Percentiles rank a stretch among this genome's conserved stretches.
Evolutionary conservation across 2,113 vertebrate genomes (phyloP).

Genomic region (Plectropomus leopardus): DNA sequence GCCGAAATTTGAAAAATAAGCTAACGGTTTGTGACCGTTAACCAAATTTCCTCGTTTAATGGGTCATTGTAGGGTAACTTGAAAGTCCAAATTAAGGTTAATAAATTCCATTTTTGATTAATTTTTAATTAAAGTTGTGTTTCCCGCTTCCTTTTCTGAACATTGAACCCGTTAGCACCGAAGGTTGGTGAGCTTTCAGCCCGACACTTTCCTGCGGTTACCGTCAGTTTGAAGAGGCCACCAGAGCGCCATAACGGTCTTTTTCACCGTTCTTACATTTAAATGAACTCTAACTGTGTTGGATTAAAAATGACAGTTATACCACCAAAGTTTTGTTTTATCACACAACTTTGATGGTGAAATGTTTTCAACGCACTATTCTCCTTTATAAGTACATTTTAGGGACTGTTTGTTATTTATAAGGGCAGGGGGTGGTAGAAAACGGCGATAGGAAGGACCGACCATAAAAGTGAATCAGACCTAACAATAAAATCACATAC

Average conservation of each 20-base stretch:
- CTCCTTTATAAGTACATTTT: too few relatives aligned
- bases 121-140: background rate
- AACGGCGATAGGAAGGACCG: too few relatives aligned
- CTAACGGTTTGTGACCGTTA: rapidly evolving
- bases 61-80: background rate
- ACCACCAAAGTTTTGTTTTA: too few relatives aligned
- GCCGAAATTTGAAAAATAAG: background rate
- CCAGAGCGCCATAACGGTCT: too few relatives aligned
- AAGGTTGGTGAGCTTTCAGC: background rate
- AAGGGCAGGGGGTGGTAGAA: too few relatives aligned
- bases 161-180: slow-evolving; percentile 1
- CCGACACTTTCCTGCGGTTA: slow-evolving; percentile 1
- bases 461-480: too few relatives aligned
- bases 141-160: background rate
- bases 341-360: background rate
- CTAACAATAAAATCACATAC: too few relatives aligned
- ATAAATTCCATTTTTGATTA: background rate
- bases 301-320: too few relatives aligned
- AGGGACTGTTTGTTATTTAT: too few relatives aligned
- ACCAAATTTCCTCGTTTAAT: rapidly evolving
- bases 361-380: too few relatives aligned
- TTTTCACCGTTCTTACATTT: too few relatives aligned
- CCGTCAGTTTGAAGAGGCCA: background rate
- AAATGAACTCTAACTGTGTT: slow-evolving; percentile 8
- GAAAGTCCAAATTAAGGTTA: too few relatives aligned